A percentile compares a stretch with the other conserved stretches of the same genome.
These are phyloP conservation scores for Paraplagusia blochii DNA, from an alignment of 2,113 vertebrate genomes.

Conservation along the genomic window DNA sequence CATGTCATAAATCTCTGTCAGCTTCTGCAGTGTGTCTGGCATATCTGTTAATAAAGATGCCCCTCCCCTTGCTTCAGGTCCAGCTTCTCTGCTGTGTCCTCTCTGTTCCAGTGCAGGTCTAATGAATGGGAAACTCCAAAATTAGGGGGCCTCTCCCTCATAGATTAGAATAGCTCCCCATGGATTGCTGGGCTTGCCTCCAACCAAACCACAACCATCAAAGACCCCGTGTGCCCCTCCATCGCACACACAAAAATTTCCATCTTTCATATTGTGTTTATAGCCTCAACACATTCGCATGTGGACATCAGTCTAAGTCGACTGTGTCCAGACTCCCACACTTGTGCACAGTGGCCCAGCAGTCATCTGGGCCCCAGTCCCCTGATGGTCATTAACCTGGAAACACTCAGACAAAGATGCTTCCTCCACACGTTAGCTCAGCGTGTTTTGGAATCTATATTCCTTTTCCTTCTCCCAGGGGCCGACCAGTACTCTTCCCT, in stretches of 20 bases:
- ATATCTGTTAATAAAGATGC: constrained; percentile 65
- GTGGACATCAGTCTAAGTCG: constrained; percentile 13
- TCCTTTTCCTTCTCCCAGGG: constrained; percentile 31
- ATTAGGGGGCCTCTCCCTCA: constrained; percentile 63
- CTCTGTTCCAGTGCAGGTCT: constrained; percentile 53
- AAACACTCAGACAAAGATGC: constrained; percentile 48
- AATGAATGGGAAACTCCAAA: constrained; percentile 72
- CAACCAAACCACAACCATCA: constrained; percentile 54
- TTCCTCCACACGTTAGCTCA: constrained; percentile 60
- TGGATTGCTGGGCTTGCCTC: constrained; percentile 54
- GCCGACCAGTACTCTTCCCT: constrained; percentile 17
- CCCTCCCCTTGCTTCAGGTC: constrained; percentile 41
- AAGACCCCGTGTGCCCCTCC: constrained; percentile 1
- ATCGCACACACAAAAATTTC: constrained; percentile 21
- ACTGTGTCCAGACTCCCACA: constrained; percentile 12
- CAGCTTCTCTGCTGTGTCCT: constrained; percentile 25
- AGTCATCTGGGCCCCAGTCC: constrained; percentile 56
- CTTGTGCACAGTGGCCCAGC: constrained; percentile 31
- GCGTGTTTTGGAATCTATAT: constrained; percentile 51
- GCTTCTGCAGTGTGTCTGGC: constrained; percentile 59
- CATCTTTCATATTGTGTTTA: constrained; percentile 59
- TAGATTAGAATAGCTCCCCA: constrained; percentile 67
- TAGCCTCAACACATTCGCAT: constrained; percentile 32
- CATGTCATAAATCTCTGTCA: constrained; percentile 74
- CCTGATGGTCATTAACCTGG: constrained; percentile 70